These are phyloP conservation scores for Cyphotilapia sp. DNA, from an alignment of 2,113 vertebrate species.

Conservation along the genomic window DNA sequence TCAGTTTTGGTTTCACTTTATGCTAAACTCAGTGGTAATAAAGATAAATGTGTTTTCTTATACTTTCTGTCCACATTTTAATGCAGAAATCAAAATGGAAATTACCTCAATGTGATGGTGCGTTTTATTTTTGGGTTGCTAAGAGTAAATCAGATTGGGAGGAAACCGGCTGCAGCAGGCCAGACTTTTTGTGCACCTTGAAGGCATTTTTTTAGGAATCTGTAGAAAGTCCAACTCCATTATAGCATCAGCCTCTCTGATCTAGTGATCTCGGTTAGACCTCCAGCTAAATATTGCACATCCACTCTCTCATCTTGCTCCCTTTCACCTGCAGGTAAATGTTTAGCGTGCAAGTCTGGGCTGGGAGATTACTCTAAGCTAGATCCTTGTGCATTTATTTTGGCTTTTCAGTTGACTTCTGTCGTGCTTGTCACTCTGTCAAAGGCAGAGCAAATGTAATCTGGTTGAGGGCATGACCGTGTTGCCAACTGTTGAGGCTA, in stretches of 20 bases:
- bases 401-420: constrained; percentile 5
- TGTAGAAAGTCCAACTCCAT: background rate
- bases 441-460: constrained; percentile 44
- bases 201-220: background rate
- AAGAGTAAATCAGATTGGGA: background rate
- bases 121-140: background rate
- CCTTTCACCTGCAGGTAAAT: constrained; percentile 46
- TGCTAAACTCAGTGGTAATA: background rate
- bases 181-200: background rate
- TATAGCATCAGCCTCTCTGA: background rate
- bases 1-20: background rate
- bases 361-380: constrained; percentile 27
- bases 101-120: background rate
- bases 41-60: background rate
- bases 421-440: constrained; percentile 3
- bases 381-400: constrained; percentile 14
- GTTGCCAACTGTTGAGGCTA: constrained; percentile 36
- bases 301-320: background rate
- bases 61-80: background rate
- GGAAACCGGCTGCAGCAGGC: background rate
- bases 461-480: constrained; percentile 25
- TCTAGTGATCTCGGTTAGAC: background rate
- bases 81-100: background rate
- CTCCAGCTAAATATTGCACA: background rate
- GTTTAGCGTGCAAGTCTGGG: background rate